These are phyloP conservation scores for Ciconia maguari DNA, from an alignment of 2,113 vertebrate genomes.

Conservation along the genomic window DNA sequence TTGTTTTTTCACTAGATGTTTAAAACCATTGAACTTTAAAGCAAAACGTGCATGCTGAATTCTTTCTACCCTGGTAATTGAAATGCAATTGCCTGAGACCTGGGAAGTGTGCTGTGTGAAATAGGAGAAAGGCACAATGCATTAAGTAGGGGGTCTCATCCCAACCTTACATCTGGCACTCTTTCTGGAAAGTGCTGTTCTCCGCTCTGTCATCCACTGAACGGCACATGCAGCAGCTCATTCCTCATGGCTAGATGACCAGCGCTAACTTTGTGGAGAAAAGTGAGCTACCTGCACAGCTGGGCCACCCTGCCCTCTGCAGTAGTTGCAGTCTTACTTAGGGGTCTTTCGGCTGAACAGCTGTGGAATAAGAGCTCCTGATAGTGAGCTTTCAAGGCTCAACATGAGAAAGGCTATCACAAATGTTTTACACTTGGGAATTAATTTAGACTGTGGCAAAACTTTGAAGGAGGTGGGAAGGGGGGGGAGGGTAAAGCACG, in stretches of 20 bases:
- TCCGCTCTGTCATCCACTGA: neutral
- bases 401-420: neutral
- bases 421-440: rapidly evolving
- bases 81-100: neutral
- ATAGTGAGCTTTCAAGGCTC: neutral
- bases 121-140: neutral
- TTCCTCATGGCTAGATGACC: neutral
- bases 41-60: neutral
- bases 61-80: neutral
- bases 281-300: neutral
- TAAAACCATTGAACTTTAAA: slow-evolving; percentile 26
- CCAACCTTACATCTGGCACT: neutral
- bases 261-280: neutral
- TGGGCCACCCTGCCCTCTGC: neutral
- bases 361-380: neutral
- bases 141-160: neutral
- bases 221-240: rapidly evolving
- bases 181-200: neutral
- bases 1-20: neutral
- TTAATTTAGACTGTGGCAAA: neutral
- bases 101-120: neutral
- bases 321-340: neutral
- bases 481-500: neutral
- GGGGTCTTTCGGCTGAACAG: neutral
- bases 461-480: neutral